Evolutionary conservation across 2,888 invertebrate species (phyloP).

Genomic region (Glaucopsyche alexis): DNA sequence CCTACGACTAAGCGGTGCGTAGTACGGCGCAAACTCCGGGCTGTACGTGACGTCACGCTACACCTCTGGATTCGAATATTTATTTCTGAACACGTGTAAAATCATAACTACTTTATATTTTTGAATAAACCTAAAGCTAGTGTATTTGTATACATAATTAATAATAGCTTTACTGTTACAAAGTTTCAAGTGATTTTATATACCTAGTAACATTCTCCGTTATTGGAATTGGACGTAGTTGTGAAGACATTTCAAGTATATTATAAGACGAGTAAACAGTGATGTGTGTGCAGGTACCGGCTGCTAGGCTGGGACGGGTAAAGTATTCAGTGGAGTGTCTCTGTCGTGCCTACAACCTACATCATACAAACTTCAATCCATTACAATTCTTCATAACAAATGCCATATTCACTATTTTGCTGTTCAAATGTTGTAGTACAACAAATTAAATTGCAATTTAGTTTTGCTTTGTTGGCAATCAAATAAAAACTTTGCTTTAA

Average conservation of each 20-base stretch:
- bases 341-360: slow-evolving; percentile 8
- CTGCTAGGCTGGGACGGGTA: slow-evolving; percentile 88
- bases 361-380: neutral
- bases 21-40: too few species aligned
- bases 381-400: neutral
- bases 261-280: slow-evolving; percentile 34
- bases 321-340: slow-evolving; percentile 65
- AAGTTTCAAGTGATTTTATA: too few species aligned
- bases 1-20: too few species aligned
- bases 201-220: too few species aligned
- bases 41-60: too few species aligned
- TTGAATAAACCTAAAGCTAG: too few species aligned
- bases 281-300: slow-evolving; percentile 80
- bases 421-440: neutral
- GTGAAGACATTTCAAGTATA: neutral
- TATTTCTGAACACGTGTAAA: too few species aligned
- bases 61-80: too few species aligned
- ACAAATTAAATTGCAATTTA: neutral
- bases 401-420: neutral
- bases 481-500: neutral
- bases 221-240: neutral
- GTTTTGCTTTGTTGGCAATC: neutral
- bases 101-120: too few species aligned
- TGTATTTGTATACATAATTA: too few species aligned
- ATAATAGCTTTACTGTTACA: too few species aligned